Conservation (phyloP, 2,797 vertebrate species). For the Sebastiscus albofasciatus region DNA sequence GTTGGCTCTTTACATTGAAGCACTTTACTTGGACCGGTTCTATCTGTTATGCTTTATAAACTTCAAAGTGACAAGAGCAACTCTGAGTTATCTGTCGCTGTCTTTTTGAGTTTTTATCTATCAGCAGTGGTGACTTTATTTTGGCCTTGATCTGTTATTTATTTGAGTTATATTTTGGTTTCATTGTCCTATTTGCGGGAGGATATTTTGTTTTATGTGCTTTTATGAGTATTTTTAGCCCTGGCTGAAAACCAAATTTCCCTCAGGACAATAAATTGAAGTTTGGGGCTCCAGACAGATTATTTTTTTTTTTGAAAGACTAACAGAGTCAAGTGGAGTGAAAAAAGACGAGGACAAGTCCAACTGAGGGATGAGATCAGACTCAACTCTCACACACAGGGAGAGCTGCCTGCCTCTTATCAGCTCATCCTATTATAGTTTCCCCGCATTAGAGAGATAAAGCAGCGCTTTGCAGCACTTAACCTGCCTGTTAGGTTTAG, state of each 20-base stretch:
- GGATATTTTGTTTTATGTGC: conserved; percentile 20
- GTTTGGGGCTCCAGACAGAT: conserved; percentile 2
- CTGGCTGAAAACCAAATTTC: neutral
- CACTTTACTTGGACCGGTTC: neutral
- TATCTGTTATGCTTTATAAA: conserved; percentile 1
- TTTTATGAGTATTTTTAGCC: conserved; percentile 24
- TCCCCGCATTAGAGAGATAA: conserved; percentile 40
- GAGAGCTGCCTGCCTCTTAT: conserved; percentile 11
- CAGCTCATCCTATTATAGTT: conserved; percentile 45
- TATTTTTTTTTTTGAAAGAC: neutral
- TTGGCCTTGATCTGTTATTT: conserved; percentile 2
- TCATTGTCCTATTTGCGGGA: neutral
- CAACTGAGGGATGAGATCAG: conserved; percentile 6
- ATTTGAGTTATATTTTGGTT: neutral
- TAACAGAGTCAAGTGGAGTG: neutral
- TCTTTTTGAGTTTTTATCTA: conserved; percentile 6
- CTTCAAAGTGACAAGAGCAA: neutral
- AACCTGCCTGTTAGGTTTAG: conserved; percentile 52
- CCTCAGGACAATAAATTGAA: conserved; percentile 3
- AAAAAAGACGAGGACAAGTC: neutral
- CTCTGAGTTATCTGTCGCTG: neutral
- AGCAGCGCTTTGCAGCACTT: conserved; percentile 53
- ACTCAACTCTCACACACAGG: neutral
- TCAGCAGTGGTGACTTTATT: neutral
- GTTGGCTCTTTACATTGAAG: neutral